Evolutionary conservation across 2,888 invertebrate species (phyloP).

Genomic region (Clunio marinus): DNA sequence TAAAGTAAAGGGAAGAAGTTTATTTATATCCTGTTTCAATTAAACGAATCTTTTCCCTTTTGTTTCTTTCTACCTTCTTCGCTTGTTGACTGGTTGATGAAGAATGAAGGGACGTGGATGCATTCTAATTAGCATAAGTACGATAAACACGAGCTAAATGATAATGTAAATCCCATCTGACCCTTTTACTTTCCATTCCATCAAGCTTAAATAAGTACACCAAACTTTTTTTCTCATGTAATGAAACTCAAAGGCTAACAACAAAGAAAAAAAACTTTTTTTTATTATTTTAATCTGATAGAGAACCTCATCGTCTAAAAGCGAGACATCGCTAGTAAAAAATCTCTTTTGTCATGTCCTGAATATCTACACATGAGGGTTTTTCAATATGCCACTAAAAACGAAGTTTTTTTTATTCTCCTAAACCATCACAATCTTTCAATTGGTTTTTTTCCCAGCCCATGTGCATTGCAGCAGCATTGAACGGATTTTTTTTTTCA

Average conservation of each 20-base stretch:
- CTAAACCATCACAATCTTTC: constrained; percentile 5
- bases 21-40: constrained; percentile 33
- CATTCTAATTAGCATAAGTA: constrained; percentile 39
- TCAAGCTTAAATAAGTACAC: neutral
- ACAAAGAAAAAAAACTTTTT: no score
- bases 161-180: constrained; percentile 34
- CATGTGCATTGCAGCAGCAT: neutral
- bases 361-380: neutral
- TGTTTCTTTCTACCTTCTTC: neutral
- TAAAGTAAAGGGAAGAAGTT: constrained; percentile 4
- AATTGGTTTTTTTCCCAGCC: constrained; percentile 25
- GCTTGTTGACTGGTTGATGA: constrained; percentile 3
- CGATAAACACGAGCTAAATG: constrained; percentile 39
- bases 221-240: neutral
- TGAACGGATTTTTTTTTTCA: neutral
- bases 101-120: constrained; percentile 25
- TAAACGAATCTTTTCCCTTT: constrained; percentile 26
- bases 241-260: neutral
- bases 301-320: neutral
- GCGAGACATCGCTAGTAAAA: neutral
- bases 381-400: neutral
- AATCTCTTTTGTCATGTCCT: constrained; percentile 15
- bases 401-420: no score
- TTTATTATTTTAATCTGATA: constrained; percentile 12
- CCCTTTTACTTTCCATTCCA: constrained; percentile 10